Evolutionary conservation across 2,113 vertebrate species (phyloP), one percentile per base, ranked within the genome.

Genomic region (Oophaga pumilio): DNA sequence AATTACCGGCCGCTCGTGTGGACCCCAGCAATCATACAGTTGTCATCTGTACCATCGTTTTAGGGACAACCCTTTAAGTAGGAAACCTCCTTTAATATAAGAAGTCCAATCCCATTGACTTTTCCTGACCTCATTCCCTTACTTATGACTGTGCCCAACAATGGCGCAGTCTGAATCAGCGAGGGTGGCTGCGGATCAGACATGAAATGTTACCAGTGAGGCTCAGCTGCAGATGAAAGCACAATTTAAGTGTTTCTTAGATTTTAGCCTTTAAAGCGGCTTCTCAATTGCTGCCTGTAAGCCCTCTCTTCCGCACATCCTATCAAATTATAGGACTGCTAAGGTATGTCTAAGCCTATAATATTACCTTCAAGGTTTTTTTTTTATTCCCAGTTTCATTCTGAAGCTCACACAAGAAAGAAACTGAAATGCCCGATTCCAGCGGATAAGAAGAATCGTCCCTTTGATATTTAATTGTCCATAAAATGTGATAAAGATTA

Each of bases 401-500:
- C 90, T 81, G 62, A 88, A 87, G 83, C 76, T 88, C 90, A 89
- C 22, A 86, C 89, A 90, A 93, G 33, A 94, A 92, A 93, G 93
- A 92, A 94, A 93, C 93, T 91, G 92, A 91, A 93, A 93, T 93
- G 92, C 95, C 92, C 94, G 94, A 92, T 78, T 78, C 33, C 92
- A 93, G 91, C 92, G 91, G 87, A 77, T 82, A 50, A 84, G 80
- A 84, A 89, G 83, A 90, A 92, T 92, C 90, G 94, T 95, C 90
- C 89, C 94, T 96, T 96, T 96, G 96, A 96, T 94, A 90, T 95
- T 95, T 94, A 97, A 94, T 97, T 97, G 96, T 93, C 94, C 93
- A 95, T 96, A 96, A 96, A 97, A 96, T 93, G 91, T 89, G 95
- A 92, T 95, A 93, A 95, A 94, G 90, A 95, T 90, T 89, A 93